Base-by-base conservation (phyloP, 1,140 invertebrate genomes). In the Episyrphus balteatus region DNA sequence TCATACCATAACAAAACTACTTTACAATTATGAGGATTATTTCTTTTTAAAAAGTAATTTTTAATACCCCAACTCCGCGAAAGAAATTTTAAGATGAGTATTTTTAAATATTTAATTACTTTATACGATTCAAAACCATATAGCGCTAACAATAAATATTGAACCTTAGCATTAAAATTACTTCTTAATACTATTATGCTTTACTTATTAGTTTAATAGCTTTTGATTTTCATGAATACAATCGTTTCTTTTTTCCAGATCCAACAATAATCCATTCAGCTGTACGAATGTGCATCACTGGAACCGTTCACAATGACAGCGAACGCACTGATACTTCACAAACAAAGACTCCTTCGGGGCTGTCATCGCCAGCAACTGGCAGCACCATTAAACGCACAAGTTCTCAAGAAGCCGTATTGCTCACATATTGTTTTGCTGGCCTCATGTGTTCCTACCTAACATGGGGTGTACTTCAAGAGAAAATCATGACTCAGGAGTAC, bases 391-490 rank as follows among this genome's bases (percentile, higher is more conserved):
- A 51, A 50, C 59, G 72, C 18, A 75, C 73, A 32, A 66, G 70
- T 55, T 61, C 72, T 7, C 72, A 79, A 62, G 76, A 81, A 57
- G 69, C 73, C 7, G 51, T 80, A 36, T 64, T 81, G 26, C 64
- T 92, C 1, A 15, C 78, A 2, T 82, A 89, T 65, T 96, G 92
- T 70, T 89, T 95, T 62, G 62, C 79, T 34, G 92, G 92, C 1
- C 74, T 98, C 2, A 92, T 95, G 78, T 73, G 79, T 2, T 88
- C 88, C 40, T 97, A 94, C 65, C 73, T 98, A 15, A 86, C 87
- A 30, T 98, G 94, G 93, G 94, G 93, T 2, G 74, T 96, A 38
- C 70, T 97, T 41, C 94, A 97, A 70, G 88, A 94, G 70, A 91
- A 91, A 74, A 84, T 92, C 50, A 91, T 91, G 85, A 90, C 86